phyloP scores from a whole-genome alignment of 2,888 invertebrate genomes.

The Sphecodes monilicornis region DNA sequence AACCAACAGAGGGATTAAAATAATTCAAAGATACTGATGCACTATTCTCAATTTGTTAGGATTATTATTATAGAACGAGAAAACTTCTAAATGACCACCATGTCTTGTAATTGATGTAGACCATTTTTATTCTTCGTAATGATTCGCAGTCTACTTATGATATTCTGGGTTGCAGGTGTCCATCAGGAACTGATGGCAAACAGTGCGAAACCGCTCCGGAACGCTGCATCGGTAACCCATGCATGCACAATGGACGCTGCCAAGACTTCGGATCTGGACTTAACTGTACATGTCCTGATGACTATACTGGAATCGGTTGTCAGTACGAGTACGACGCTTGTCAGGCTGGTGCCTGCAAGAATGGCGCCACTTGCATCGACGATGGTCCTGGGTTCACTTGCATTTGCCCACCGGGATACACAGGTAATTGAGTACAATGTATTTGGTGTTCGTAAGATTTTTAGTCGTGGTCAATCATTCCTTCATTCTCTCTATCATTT shows the following conservation, averaged over 20 bases:
- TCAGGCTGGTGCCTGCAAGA: slow-evolving; percentile 94
- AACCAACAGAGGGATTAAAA: too few relatives aligned
- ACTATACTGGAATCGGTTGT: slow-evolving; percentile 95
- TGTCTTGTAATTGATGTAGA: too few relatives aligned
- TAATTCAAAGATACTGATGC: too few relatives aligned
- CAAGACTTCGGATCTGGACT: slow-evolving; percentile 98
- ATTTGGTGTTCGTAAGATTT: not conserved
- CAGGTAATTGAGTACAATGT: slow-evolving; percentile 79
- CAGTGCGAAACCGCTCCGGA: slow-evolving; percentile 98
- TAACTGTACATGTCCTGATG: slow-evolving; percentile 96
- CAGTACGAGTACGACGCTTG: slow-evolving; percentile 98
- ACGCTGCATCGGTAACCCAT: slow-evolving; percentile 95
- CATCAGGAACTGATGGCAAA: slow-evolving; percentile 98
- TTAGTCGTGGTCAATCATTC: not conserved
- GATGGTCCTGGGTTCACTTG: slow-evolving; percentile 94
- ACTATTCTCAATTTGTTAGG: too few relatives aligned
- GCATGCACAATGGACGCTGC: slow-evolving; percentile 98
- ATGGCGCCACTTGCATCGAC: slow-evolving; percentile 96
- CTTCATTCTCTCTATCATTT: slow-evolving; percentile 76
- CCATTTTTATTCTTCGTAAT: too few relatives aligned
- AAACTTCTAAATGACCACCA: too few relatives aligned
- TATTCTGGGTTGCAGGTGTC: slow-evolving; percentile 87
- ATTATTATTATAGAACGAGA: too few relatives aligned
- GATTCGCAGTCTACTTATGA: not conserved
- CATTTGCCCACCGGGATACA: slow-evolving; percentile 92